These are phyloP conservation scores for Cephus pulcher DNA, from an alignment of 2,888 invertebrate species.

Conservation along the genomic window DNA sequence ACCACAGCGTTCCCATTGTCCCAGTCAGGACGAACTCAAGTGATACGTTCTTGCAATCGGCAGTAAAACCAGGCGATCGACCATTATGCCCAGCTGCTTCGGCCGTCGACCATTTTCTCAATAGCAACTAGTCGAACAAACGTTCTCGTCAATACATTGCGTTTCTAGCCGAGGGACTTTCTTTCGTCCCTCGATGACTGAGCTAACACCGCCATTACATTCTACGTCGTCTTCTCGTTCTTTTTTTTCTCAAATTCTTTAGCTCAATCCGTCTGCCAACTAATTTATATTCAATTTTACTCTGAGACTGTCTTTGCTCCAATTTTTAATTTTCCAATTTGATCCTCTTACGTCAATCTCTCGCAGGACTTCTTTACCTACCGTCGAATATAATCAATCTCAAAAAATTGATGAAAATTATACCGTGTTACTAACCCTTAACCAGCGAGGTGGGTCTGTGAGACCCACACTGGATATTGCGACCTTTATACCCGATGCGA, in stretches of 20 bases:
- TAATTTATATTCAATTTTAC: neutral
- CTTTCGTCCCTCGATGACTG: neutral
- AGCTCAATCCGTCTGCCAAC: neutral
- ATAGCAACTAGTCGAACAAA: neutral
- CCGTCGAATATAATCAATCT: neutral
- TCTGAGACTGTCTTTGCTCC: too few species aligned
- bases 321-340: neutral
- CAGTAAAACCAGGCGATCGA: constrained; percentile 37
- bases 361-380: neutral
- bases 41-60: constrained; percentile 54
- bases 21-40: constrained; percentile 59
- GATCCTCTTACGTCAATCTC: too few species aligned
- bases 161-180: neutral
- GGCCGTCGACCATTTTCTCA: neutral
- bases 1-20: constrained; percentile 49
- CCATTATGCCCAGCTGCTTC: neutral
- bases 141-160: neutral
- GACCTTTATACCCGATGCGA: neutral
- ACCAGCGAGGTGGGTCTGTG: constrained; percentile 15
- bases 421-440: constrained; percentile 3
- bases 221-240: neutral
- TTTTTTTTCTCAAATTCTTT: neutral
- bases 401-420: neutral
- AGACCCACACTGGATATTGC: constrained; percentile 26
- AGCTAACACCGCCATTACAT: neutral